Base-by-base conservation (phyloP, 2,888 invertebrate species). In the Oscheius sp. region DNA sequence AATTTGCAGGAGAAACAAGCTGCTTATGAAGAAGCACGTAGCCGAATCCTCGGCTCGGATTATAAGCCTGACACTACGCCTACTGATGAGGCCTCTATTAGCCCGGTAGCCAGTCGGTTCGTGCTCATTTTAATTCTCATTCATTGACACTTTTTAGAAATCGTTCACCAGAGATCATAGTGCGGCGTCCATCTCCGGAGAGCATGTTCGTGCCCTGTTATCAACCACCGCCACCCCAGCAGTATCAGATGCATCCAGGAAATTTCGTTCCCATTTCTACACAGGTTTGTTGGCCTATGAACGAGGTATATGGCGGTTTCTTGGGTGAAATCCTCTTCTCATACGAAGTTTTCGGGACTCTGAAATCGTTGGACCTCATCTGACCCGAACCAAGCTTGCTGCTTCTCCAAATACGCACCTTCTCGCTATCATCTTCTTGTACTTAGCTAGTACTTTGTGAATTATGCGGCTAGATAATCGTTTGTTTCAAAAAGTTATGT, bases 21-120 rank as follows among this genome's bases (percentile, higher is more conserved):
- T 4, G 78, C 74, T 0, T 81, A 81, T 71, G 76, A 81, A 51
- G 75, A 68, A 4, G 81, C 81, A n/a, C 60, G 79, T 1, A 71
- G 72, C n/a, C 60, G 81, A 3, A 81, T 81, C 63, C 29, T 81
- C 55, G 81, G 81, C 7, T 11, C 77, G 2, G 77, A 78, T 58
- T 81, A 81, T 50, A 79, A 79, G 70, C 81, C 81, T 5, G 79
- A 79, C 5, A 21, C 58, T 9, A 35, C 66, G 9, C 9, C 60
- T 5, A 35, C 57, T 37, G 35, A 35, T 9, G 37, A 50, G 48
- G 51, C 71, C 37, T 10, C 75, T 7, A 51, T 32, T 33, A 55
- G 55, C 42, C 68, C 74, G 7, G 57, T 55, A 1, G 48, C 21
- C 11, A 58, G 58, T 48, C 35, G 73, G 73, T 73, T 66, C 1